A percentile compares a stretch with the other conserved stretches of the same genome.
Conservation (phyloP, 2,888 invertebrate genomes). For the Merodon equestris region DNA sequence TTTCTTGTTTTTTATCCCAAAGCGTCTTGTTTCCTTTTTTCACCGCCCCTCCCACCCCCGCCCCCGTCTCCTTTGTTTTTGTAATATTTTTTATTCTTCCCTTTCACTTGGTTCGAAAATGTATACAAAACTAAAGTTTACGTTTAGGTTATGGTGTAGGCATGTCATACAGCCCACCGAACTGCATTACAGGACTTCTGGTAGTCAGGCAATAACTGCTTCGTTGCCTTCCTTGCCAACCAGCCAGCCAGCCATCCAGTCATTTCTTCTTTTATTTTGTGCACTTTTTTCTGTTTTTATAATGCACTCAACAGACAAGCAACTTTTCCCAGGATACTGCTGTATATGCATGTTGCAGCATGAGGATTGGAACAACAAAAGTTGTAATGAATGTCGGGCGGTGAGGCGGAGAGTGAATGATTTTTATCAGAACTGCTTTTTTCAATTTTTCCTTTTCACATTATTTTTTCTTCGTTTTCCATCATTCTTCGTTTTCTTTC, state of each 20-base stretch:
- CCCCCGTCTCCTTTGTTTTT: slow-evolving; percentile 10
- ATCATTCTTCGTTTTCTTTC: slow-evolving; percentile 2
- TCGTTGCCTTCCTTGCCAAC: slow-evolving; percentile 19
- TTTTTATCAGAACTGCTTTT: slow-evolving; percentile 52
- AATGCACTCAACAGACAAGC: slow-evolving; percentile 58
- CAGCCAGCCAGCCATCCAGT: slow-evolving; percentile 23
- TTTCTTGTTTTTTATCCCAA: slow-evolving; percentile 61
- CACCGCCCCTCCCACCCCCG: too few species aligned
- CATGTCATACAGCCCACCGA: slow-evolving; percentile 25
- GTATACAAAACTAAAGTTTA: slow-evolving; percentile 59
- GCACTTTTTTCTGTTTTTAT: slow-evolving; percentile 30
- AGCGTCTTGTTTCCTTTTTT: slow-evolving; percentile 43
- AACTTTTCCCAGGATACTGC: too few species aligned
- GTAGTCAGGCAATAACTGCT: slow-evolving; percentile 64
- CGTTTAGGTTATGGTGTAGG: slow-evolving; percentile 47
- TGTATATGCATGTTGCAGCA: slow-evolving; percentile 50
- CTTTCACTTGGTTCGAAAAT: slow-evolving; percentile 47
- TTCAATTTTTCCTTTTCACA: slow-evolving; percentile 39
- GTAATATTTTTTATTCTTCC: slow-evolving; percentile 8
- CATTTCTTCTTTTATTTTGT: slow-evolving; percentile 19
- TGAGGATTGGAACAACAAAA: slow-evolving; percentile 46
- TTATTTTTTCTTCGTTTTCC: background rate
- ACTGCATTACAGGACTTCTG: slow-evolving; percentile 11
- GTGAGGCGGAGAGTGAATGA: slow-evolving; percentile 25
- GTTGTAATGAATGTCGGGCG: slow-evolving; percentile 42